A percentile compares a stretch with the other conserved stretches of the same genome.
These are phyloP conservation scores for Peribatodes rhomboidaria DNA, from an alignment of 2,888 invertebrate genomes.

Conservation along the genomic window DNA sequence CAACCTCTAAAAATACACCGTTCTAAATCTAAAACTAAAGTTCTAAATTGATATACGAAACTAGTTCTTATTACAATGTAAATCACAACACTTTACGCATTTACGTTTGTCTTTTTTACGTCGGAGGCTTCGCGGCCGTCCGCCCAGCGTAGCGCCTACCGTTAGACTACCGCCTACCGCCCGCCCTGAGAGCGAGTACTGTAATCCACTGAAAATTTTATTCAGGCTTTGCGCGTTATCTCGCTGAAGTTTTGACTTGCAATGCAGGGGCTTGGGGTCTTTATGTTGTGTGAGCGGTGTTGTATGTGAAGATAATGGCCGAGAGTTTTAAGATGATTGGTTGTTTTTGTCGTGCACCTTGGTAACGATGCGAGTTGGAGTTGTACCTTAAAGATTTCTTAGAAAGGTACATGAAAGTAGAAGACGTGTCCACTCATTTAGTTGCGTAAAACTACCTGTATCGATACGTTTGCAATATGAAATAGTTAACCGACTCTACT, in stretches of 20 bases:
- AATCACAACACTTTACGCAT: slow-evolving; percentile 52
- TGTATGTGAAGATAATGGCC: slow-evolving; percentile 6
- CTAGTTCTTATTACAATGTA: slow-evolving; percentile 14
- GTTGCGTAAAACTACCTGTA: no score
- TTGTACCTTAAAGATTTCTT: no score
- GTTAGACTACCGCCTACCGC: slow-evolving; percentile 78
- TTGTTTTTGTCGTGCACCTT: neutral
- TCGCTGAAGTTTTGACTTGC: slow-evolving; percentile 42
- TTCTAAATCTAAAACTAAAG: slow-evolving; percentile 30
- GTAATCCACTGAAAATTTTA: slow-evolving; percentile 55
- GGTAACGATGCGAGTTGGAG: no score
- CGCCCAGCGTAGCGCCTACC: slow-evolving; percentile 64
- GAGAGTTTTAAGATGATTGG: slow-evolving; percentile 16
- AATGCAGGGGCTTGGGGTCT: slow-evolving; percentile 30
- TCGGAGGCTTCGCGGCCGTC: slow-evolving; percentile 60
- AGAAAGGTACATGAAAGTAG: no score
- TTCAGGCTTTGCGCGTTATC: slow-evolving; percentile 48
- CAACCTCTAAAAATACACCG: slow-evolving; percentile 50
- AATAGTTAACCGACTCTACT: no score
- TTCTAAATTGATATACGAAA: slow-evolving; percentile 35
- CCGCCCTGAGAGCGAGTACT: slow-evolving; percentile 56
- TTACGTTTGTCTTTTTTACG: slow-evolving; percentile 28
- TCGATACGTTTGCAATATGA: no score
- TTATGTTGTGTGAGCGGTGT: slow-evolving; percentile 39
- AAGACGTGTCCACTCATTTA: no score